phyloP scores from a whole-genome alignment of 2,113 vertebrate species.

The Plotosus lineatus region DNA sequence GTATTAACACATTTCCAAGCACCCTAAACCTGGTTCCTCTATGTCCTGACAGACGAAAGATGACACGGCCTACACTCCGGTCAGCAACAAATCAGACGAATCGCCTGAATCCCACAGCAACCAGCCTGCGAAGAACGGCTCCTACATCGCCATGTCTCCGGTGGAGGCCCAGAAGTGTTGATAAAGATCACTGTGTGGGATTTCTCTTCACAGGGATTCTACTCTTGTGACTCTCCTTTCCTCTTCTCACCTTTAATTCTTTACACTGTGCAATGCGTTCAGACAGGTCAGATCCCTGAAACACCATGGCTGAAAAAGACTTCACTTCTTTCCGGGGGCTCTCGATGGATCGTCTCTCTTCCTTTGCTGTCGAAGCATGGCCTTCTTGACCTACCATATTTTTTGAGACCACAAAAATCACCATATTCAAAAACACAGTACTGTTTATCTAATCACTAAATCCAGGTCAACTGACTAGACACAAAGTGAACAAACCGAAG shows the following conservation, averaged over 20 bases:
- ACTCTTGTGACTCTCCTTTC: constrained; percentile 23
- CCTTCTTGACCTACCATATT: constrained; percentile 62
- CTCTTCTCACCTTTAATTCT: constrained; percentile 39
- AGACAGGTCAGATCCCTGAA: constrained; percentile 28
- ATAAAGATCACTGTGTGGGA: constrained; percentile 56
- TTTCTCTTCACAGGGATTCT: constrained; percentile 21
- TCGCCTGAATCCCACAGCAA: constrained; percentile 61
- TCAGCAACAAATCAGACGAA: constrained; percentile 74
- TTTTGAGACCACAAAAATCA: constrained; percentile 49
- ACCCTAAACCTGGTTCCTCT: not conserved
- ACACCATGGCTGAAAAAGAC: constrained; percentile 21
- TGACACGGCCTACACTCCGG: constrained; percentile 75
- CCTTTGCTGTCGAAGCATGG: constrained; percentile 67
- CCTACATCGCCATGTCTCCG: constrained; percentile 79
- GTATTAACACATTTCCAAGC: not conserved
- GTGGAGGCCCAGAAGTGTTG: constrained; percentile 78
- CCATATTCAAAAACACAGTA: constrained; percentile 19
- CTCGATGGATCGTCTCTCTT: constrained; percentile 57
- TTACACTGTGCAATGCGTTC: constrained; percentile 48
- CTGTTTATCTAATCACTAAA: constrained; percentile 28
- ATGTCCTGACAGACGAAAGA: constrained; percentile 71
- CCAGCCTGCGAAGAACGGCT: constrained; percentile 72
- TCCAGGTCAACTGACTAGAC: constrained; percentile 30
- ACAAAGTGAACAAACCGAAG: constrained; percentile 31
- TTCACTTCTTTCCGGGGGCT: constrained; percentile 50